Base-by-base conservation (phyloP, 2,888 invertebrate species). In the Aphidius colemani region DNA sequence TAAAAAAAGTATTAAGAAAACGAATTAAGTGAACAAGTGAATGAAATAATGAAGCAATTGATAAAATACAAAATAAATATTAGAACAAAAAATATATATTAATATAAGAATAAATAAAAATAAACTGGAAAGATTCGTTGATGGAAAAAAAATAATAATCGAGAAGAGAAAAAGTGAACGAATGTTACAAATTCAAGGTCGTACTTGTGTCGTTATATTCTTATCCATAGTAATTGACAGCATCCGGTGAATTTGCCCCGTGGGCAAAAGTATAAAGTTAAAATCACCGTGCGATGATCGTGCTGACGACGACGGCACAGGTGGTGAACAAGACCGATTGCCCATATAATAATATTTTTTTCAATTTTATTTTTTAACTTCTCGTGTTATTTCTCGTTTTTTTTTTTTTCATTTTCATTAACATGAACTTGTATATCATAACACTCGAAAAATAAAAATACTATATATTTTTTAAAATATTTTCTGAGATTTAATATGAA, bases 151-250 rank as follows among this genome's bases (percentile, higher is more conserved):
- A 30, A 59, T 51, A 59, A 44, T 9, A 18, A 43, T 50, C 50
- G 51, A 43, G 44, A 51, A 39, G 40, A 30, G 44, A 51, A 39
- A 39, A 30, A 30, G 30, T 30, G 30, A 30, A 30, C 30, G 30
- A 30, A 30, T 30, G 30, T 30, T 30, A 5, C 30, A 30, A 59
- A 58, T 65, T 51, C 65, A 70, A 69, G 69, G 70, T 67, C 63
- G 30, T 30, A 53, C 49, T 44, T 40, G 40, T 66, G 63, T 69
- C 68, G 60, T 68, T 66, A 68, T 30, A 5, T 66, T 69, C 65
- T 65, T 61, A 65, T 63, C 53, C 64, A 51, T 39, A 46, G 65
- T 70, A 71, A 71, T 69, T 65, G 69, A 69, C 69, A 69, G 67
- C 65, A 67, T 71, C 71, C 70, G 69, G 63, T 66, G 53, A 46